A percentile compares a stretch with the other conserved stretches of the same genome.
Conservation (phyloP, 2,797 vertebrate genomes). For the Pyrocephalus nanus region DNA sequence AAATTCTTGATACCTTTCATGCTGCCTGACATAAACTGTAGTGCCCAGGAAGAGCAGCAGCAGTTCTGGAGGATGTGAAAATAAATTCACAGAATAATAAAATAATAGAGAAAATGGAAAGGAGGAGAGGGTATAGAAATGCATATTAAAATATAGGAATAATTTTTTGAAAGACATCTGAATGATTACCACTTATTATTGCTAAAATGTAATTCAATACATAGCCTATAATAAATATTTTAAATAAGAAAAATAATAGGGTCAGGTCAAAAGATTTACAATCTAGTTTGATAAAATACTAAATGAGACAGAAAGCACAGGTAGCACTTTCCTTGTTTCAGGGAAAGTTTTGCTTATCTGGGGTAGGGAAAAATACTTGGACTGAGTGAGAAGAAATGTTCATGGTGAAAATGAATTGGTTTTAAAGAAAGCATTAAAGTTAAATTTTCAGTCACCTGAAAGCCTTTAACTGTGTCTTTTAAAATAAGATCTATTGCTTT, state of each 20-base stretch:
- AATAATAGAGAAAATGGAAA: neutral
- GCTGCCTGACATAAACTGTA: neutral
- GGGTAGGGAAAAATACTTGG: neutral
- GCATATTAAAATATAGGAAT: neutral
- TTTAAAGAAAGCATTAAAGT: neutral
- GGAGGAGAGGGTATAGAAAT: neutral
- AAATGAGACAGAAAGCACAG: neutral
- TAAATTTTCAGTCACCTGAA: neutral
- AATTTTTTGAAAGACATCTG: neutral
- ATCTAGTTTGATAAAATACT: neutral
- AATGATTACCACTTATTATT: neutral
- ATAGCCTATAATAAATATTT: neutral
- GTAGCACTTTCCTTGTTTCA: neutral
- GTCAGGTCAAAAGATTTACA: neutral
- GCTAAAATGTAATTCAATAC: neutral
- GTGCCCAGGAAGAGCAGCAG: neutral
- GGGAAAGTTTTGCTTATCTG: neutral
- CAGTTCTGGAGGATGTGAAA: neutral
- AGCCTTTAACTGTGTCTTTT: neutral
- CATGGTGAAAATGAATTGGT: neutral
- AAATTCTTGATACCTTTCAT: neutral
- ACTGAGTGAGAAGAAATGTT: neutral
- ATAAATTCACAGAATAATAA: neutral
- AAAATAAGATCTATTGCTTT: neutral
- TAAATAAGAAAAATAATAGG: neutral